Base-by-base conservation (phyloP, 1,140 invertebrate species). In the Gonioctena quinquepunctata region DNA sequence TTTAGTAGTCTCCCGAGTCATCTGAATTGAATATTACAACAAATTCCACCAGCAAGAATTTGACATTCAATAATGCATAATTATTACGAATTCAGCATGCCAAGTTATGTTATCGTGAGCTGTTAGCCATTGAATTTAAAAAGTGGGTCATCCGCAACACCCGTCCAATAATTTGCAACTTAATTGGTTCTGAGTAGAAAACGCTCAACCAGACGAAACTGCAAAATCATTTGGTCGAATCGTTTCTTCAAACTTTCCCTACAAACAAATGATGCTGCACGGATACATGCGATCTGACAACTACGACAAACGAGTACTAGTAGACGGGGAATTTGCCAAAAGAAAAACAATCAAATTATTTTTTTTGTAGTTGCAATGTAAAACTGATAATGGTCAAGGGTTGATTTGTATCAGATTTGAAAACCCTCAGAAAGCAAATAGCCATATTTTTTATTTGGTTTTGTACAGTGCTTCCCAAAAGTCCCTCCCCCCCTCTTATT, bases 121-220 rank as follows among this genome's bases (percentile, higher is more conserved):
- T n/a, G 33, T 42, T 42, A 42, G 33, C 33, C 33, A 42, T 42
- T n/a, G 33, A 42, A 42, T 42, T 42, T n/a, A n/a, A 28, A 60
- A 70, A 70, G 62, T 70, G 56, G 69, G 69, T 70, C 69, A 70
- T 42, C 2, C 33, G 16, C 33, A 57, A 54, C 69, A 70, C 62
- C 69, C 62, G 69, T 52, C 69, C 69, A 66, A 70, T 70, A 70
- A 70, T 70, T 70, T 70, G 60, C 69, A 70, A 70, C 60, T 70
- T 70, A 70, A 70, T 70, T 70, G 69, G 49, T 62, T 42, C 22
- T 8, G 64, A 18, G 64, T 54, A 66, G 64, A 66, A 48, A 66
- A 66, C 60, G 61, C 52, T 63, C 33, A 42, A n/a, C n/a, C n/a
- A n/a, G n/a, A 50, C 54, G 27, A 68, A 69, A 70, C 62, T 57